These are phyloP conservation scores for Saturnia pavonia DNA, from an alignment of 2,888 invertebrate species.

Conservation along the genomic window DNA sequence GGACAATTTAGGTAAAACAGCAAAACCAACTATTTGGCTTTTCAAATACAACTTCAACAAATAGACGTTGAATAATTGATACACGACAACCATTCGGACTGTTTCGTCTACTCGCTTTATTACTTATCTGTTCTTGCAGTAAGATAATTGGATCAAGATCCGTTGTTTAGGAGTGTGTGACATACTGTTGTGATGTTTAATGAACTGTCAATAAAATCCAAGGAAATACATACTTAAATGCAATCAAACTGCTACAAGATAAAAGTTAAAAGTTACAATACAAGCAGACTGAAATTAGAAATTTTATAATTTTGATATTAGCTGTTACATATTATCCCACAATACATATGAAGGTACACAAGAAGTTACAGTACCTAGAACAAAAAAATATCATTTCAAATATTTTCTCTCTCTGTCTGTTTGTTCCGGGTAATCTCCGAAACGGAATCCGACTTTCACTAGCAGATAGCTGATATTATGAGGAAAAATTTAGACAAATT, in stretches of 20 bases:
- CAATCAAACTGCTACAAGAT: not conserved
- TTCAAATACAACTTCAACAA: conserved; percentile 31
- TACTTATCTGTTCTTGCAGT: conserved; percentile 60
- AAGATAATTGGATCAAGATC: conserved; percentile 67
- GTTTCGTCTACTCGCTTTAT: conserved; percentile 50
- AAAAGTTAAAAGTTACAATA: too few relatives aligned
- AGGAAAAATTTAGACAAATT: too few relatives aligned
- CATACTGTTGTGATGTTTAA: conserved; percentile 30
- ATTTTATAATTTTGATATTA: too few relatives aligned
- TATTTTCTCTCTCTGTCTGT: too few relatives aligned
- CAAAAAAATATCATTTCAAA: too few relatives aligned
- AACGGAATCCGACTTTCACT: too few relatives aligned
- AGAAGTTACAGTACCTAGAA: too few relatives aligned
- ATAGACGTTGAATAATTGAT: conserved; percentile 52
- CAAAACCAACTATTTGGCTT: not conserved
- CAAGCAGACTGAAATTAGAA: too few relatives aligned
- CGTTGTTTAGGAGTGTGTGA: conserved; percentile 51
- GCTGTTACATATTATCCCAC: too few relatives aligned
- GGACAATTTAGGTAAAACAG: not conserved
- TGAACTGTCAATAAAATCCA: not conserved
- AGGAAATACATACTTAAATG: not conserved
- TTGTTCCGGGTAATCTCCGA: too few relatives aligned
- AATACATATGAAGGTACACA: too few relatives aligned
- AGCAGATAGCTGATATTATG: too few relatives aligned
- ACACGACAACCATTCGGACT: conserved; percentile 43